These are phyloP conservation scores for Centruroides sculpturatus DNA, from an alignment of 1,140 invertebrate species.

Conservation along the genomic window DNA sequence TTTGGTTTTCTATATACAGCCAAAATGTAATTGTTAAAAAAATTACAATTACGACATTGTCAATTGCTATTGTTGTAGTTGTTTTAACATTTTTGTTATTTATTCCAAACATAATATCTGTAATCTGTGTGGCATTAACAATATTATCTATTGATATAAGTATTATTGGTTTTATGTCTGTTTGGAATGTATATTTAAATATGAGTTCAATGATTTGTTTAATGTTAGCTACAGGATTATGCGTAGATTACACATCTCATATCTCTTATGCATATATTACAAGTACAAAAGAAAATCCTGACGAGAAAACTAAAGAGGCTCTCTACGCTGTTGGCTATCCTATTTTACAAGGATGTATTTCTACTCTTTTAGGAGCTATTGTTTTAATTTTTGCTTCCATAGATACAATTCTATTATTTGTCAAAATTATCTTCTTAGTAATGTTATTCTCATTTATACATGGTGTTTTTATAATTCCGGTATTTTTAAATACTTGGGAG, in stretches of 20 bases:
- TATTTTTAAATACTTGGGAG: too few species aligned
- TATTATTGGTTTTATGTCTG: conserved; percentile 89
- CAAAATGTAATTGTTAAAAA: conserved; percentile 82
- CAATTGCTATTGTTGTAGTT: conserved; percentile 82
- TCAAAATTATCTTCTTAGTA: conserved; percentile 93
- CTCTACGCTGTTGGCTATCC: conserved; percentile 78
- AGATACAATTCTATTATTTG: conserved; percentile 92
- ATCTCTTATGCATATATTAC: conserved; percentile 94
- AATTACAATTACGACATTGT: conserved; percentile 80
- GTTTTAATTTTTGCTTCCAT: conserved; percentile 75
- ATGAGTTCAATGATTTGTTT: conserved; percentile 97
- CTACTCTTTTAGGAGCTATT: conserved; percentile 77
- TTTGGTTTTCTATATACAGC: conserved; percentile 87
- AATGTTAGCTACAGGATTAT: conserved; percentile 97
- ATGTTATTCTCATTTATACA: conserved; percentile 88
- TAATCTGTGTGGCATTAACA: conserved; percentile 85
- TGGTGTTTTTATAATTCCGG: conserved; percentile 30
- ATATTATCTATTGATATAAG: conserved; percentile 89
- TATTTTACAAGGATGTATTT: conserved; percentile 82
- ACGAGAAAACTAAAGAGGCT: conserved; percentile 63
- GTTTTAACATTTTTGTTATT: conserved; percentile 89
- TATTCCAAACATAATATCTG: conserved; percentile 84
- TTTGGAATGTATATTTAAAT: conserved; percentile 87
- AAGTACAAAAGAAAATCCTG: conserved; percentile 32
- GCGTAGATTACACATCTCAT: conserved; percentile 91